Base-by-base conservation (phyloP, 2,888 invertebrate species). In the Rhamphomyia laevipes region DNA sequence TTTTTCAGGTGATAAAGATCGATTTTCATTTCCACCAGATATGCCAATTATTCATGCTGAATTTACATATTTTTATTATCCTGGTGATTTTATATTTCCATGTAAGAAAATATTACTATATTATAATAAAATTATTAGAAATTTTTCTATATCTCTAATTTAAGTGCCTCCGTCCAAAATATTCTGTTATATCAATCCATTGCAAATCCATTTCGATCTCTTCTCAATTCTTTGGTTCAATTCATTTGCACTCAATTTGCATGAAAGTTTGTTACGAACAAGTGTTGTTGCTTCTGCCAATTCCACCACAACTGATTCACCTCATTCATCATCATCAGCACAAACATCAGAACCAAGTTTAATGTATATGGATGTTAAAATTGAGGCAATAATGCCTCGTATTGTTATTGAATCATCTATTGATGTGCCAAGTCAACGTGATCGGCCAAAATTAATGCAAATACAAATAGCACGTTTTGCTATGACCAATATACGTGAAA, bases 31-130 rank as follows among this genome's bases (percentile, higher is more conserved):
- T 55, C 96, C 96, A 1, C 84, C 86, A 11, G 93, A 94, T 64
- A 85, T 91, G 58, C 87, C 91, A 16, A 81, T 94, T 27, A 65
- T 97, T n/a, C 96, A 97, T 70, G 86, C 94, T 0, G 97, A 99
- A 66, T 86, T 94, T 57, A 93, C 93, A 1, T 90, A 91, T 66
- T 97, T 92, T 70, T 97, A 96, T 66, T 95, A 95, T 65, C 94
- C 95, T 0, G 90, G 88, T 42, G 90, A 91, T 62, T 80, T 84
- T 50, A 83, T 84, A 60, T 91, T 90, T 73, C 91, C 92, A 62
- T 74, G 91, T 91, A 75, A 77, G 80, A 61, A 40, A 16, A 16
- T 21, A 43, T 41, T n/a, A n/a, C n/a, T n/a, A 27, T 27, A 7
- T 27, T 27, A 7, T 7, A 27, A 6, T 7, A 27, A 23, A 6